phyloP scores from a whole-genome alignment of 2,797 vertebrate species.

The Halcyon badia region DNA sequence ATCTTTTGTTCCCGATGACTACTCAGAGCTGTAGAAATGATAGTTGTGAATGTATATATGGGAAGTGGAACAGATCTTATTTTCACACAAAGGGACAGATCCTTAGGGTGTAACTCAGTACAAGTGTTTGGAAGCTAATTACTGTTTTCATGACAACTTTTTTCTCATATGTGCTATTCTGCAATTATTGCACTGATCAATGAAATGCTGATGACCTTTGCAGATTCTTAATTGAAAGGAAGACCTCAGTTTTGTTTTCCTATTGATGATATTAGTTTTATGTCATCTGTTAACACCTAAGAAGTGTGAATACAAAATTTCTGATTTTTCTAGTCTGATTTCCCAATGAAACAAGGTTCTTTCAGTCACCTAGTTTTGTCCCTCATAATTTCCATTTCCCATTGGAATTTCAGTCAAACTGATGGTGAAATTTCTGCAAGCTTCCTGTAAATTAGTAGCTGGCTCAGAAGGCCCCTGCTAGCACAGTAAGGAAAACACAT shows the following conservation, averaged over 20 bases:
- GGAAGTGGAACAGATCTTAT: background rate
- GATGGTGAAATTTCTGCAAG: background rate
- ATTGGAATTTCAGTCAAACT: background rate
- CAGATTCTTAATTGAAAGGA: constrained; percentile 3
- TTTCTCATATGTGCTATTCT: background rate
- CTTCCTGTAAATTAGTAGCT: background rate
- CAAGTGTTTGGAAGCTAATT: background rate
- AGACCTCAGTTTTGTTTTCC: background rate
- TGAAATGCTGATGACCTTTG: background rate
- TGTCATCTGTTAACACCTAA: background rate
- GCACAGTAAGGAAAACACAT: background rate
- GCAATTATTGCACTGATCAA: background rate
- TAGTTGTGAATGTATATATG: rapidly evolving
- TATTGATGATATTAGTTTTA: background rate
- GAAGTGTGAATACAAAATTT: background rate
- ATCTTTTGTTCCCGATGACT: background rate
- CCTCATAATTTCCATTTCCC: background rate
- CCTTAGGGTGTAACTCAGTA: background rate
- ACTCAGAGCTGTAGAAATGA: background rate
- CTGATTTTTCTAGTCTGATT: background rate
- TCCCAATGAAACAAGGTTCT: background rate
- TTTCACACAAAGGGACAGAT: background rate
- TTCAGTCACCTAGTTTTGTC: background rate
- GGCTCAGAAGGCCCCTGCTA: background rate
- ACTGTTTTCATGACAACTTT: background rate